Percentiles rank a stretch among this genome's conserved stretches.
Conservation (phyloP, 2,797 vertebrate genomes). For the Rhynchonycteris naso region DNA sequence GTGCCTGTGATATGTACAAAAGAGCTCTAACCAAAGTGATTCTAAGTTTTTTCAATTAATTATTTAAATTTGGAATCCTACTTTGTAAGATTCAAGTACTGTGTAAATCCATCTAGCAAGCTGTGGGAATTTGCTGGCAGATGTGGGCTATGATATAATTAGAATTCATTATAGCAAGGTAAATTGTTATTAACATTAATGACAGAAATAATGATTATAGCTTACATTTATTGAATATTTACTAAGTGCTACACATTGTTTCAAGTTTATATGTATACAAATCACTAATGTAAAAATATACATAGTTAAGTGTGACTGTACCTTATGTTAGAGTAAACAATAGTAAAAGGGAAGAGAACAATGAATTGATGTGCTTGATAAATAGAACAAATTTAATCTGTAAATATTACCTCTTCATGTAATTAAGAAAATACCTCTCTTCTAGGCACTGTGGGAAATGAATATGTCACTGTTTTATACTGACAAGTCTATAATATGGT, state of each 20-base stretch:
- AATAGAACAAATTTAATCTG: conserved; percentile 52
- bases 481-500: conserved; percentile 41
- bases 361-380: conserved; percentile 59
- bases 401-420: conserved; percentile 34
- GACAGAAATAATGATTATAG: neutral
- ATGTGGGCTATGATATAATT: conserved; percentile 61
- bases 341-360: neutral
- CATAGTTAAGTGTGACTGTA: conserved; percentile 51
- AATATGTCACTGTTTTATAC: conserved; percentile 53
- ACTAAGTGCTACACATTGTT: neutral
- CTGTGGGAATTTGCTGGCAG: conserved; percentile 41
- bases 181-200: conserved; percentile 58
- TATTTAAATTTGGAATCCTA: conserved; percentile 33
- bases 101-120: conserved; percentile 60
- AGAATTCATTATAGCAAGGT: conserved; percentile 69
- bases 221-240: conserved; percentile 46
- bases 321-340: conserved; percentile 40
- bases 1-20: neutral
- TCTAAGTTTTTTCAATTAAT: neutral
- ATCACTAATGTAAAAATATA: conserved; percentile 70
- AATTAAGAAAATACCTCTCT: conserved; percentile 48
- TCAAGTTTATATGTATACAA: conserved; percentile 62
- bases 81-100: conserved; percentile 61
- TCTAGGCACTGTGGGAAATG: neutral
- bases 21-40: neutral